phyloP scores from a whole-genome alignment of 2,888 invertebrate genomes.

The Nesidiocoris tenuis region DNA sequence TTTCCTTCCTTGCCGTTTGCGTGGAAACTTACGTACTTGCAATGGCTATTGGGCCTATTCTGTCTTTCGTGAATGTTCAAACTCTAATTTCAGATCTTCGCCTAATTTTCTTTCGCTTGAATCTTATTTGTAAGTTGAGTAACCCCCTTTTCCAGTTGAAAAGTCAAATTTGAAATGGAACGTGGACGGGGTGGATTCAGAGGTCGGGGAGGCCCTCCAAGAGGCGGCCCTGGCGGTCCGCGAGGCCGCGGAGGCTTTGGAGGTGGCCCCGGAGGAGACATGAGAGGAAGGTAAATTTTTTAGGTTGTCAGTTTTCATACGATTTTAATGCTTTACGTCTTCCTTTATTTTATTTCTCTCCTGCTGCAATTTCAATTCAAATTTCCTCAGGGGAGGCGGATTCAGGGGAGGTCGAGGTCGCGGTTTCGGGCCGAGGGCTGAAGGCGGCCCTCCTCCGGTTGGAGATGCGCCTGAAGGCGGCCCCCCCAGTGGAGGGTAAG shows the following conservation, averaged over 20 bases:
- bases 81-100: too few species aligned
- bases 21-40: too few species aligned
- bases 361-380: background rate
- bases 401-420: constrained; percentile 34
- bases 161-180: constrained; percentile 23
- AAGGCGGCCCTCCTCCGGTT: constrained; percentile 13
- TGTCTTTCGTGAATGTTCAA: too few species aligned
- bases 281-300: constrained; percentile 22
- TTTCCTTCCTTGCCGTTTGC: too few species aligned
- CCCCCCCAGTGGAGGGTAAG: constrained; percentile 16
- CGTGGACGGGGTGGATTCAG: constrained; percentile 37
- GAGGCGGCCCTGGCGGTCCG: constrained; percentile 29
- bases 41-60: too few species aligned
- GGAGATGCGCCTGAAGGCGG: constrained; percentile 26
- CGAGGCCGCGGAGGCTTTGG: constrained; percentile 25
- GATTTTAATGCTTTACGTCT: too few species aligned
- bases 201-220: constrained; percentile 32
- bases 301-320: background rate
- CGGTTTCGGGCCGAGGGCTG: constrained; percentile 24
- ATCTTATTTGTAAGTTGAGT: too few species aligned
- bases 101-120: too few species aligned
- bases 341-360: too few species aligned
- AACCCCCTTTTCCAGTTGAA: too few species aligned
- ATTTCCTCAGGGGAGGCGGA: constrained; percentile 35
- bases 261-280: constrained; percentile 10